A percentile compares a stretch with the other conserved stretches of the same genome.
phyloP scores from a whole-genome alignment of 2,797 vertebrate species.

The Percopsis omiscomaycus region DNA sequence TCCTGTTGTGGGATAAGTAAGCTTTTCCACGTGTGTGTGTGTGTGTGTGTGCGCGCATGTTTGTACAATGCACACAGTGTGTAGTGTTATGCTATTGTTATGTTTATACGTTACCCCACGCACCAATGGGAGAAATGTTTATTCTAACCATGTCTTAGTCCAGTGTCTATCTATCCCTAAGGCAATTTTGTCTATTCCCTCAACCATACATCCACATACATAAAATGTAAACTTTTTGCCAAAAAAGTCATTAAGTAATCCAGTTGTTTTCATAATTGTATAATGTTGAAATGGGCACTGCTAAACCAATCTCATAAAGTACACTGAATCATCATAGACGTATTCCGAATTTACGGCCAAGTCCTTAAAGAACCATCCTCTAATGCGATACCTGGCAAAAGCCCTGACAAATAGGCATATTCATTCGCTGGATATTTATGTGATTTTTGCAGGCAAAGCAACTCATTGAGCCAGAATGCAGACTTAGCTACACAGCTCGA shows the following conservation, averaged over 20 bases:
- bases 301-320: constrained; percentile 12
- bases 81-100: not conserved
- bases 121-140: too few species aligned
- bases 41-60: not conserved
- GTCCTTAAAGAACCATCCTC: not conserved
- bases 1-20: not conserved
- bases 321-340: constrained; percentile 5
- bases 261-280: not conserved
- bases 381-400: constrained; percentile 31
- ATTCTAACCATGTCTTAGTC: too few species aligned
- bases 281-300: not conserved
- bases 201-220: not conserved
- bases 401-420: constrained; percentile 16
- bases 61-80: not conserved
- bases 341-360: constrained; percentile 2
- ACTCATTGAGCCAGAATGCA: constrained; percentile 23
- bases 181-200: not conserved
- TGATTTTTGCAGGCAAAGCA: constrained; percentile 1
- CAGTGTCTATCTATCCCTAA: too few species aligned
- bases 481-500: constrained; percentile 29
- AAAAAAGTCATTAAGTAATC: not conserved
- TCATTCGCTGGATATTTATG: constrained; percentile 23
- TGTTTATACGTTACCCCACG: not conserved
- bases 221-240: not conserved
- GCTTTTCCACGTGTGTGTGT: not conserved